Evolutionary conservation across 2,888 invertebrate genomes (phyloP).

Genomic region (Brenthis ino): DNA sequence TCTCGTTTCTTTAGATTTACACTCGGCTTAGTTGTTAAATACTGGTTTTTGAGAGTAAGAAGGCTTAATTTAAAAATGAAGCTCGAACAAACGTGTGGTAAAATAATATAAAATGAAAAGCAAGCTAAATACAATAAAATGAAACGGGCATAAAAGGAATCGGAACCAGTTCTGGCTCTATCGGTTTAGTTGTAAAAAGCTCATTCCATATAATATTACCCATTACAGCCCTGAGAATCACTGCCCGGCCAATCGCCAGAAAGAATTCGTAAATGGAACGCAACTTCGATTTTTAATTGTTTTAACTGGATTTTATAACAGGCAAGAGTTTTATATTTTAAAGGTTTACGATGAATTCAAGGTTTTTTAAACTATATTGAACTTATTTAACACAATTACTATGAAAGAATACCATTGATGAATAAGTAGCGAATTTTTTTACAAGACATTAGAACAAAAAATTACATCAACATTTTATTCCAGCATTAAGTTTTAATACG

Average conservation of each 20-base stretch:
- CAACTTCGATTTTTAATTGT: conserved; percentile 77
- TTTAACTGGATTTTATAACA: conserved; percentile 60
- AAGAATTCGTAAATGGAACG: conserved; percentile 73
- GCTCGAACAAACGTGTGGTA: conserved; percentile 63
- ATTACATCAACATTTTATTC: conserved; percentile 12
- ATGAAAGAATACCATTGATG: conserved; percentile 6
- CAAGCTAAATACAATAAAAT: conserved; percentile 72
- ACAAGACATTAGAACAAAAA: conserved; percentile 14
- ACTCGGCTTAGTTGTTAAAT: conserved; percentile 70
- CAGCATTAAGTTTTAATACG: conserved; percentile 25
- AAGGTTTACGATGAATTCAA: conserved; percentile 23
- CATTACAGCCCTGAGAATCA: conserved; percentile 78
- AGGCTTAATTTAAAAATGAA: conserved; percentile 40
- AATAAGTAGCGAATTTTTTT: background rate
- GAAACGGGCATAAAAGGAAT: conserved; percentile 70
- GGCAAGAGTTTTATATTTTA: conserved; percentile 40
- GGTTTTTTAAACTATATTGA: conserved; percentile 18
- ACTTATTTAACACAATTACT: conserved; percentile 5
- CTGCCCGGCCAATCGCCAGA: conserved; percentile 67
- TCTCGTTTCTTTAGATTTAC: conserved; percentile 47
- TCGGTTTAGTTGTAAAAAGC: conserved; percentile 79
- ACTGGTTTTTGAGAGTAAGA: conserved; percentile 56
- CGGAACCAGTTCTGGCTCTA: conserved; percentile 72
- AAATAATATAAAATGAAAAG: conserved; percentile 73
- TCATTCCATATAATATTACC: conserved; percentile 80